A percentile compares a stretch with the other conserved stretches of the same genome.
Evolutionary conservation across 2,113 vertebrate species (phyloP).

Genomic region (Forbesichthys papilliferus): DNA sequence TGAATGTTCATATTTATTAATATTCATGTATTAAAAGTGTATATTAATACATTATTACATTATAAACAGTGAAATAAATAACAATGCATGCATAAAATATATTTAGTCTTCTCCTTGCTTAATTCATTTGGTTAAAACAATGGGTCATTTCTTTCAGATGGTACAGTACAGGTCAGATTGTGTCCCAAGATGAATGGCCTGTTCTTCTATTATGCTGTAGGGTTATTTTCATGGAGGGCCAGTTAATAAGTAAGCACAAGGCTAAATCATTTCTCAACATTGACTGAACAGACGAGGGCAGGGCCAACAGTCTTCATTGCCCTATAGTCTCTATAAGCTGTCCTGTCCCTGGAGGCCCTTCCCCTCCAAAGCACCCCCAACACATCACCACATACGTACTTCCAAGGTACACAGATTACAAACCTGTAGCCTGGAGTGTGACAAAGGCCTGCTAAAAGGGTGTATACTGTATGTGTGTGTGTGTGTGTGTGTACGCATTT

Average conservation of each 20-base stretch:
- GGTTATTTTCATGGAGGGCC: background rate
- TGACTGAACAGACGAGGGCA: background rate
- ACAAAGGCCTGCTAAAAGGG: constrained; percentile 37
- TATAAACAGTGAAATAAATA: no score
- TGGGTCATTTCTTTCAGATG: background rate
- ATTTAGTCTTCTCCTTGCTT: no score
- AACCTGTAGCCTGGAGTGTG: constrained; percentile 13
- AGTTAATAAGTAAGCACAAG: constrained; percentile 5
- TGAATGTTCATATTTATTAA: no score
- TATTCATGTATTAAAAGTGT: no score
- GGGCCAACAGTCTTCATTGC: background rate
- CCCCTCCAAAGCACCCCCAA: background rate
- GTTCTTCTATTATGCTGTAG: background rate
- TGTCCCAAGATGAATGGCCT: background rate
- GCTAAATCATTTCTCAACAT: constrained; percentile 8
- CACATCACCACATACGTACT: constrained; percentile 7
- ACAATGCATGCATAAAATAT: no score
- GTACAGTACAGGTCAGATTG: background rate
- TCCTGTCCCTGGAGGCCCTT: background rate
- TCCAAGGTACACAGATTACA: background rate
- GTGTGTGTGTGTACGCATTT: constrained; percentile 13
- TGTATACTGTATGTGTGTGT: background rate
- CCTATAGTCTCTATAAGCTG: constrained; percentile 13
- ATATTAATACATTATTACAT: no score
- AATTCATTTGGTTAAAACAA: no score